Conservation (phyloP, 2,113 vertebrate species). For the Helogale parvula region DNA sequence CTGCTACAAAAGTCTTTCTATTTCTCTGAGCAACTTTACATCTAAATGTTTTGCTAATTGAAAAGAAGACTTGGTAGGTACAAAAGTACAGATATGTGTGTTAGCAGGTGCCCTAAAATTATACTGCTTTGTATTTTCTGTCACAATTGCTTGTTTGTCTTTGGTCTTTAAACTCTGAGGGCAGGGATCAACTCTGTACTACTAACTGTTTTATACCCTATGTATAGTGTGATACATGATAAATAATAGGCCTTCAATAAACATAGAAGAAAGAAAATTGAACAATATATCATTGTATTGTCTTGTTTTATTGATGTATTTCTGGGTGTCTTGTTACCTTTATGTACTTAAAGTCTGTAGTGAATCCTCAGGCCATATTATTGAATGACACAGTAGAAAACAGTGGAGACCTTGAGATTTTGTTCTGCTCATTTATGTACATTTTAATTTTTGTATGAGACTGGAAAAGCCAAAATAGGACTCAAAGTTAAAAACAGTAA, state of each 20-base stretch:
- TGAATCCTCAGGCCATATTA: background rate
- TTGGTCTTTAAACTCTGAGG: background rate
- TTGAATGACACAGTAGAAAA: slow-evolving; percentile 26
- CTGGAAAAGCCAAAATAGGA: background rate
- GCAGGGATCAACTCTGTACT: background rate
- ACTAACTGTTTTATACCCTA: background rate
- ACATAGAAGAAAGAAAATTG: slow-evolving; percentile 30
- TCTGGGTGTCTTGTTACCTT: background rate
- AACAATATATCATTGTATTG: background rate
- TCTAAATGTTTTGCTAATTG: background rate
- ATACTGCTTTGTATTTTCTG: background rate
- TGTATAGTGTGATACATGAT: background rate
- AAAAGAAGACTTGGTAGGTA: background rate
- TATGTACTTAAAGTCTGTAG: background rate
- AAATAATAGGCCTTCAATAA: slow-evolving; percentile 48
- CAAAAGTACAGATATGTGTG: background rate
- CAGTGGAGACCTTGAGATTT: background rate
- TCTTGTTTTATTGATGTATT: background rate
- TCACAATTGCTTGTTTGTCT: background rate
- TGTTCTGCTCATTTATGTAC: background rate
- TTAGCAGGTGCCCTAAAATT: background rate
- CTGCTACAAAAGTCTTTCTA: background rate
- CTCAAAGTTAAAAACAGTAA: background rate
- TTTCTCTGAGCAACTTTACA: background rate
- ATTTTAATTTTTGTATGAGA: background rate